Evolutionary conservation across 2,113 vertebrate species (phyloP).

Genomic region (Cavia aperea): DNA sequence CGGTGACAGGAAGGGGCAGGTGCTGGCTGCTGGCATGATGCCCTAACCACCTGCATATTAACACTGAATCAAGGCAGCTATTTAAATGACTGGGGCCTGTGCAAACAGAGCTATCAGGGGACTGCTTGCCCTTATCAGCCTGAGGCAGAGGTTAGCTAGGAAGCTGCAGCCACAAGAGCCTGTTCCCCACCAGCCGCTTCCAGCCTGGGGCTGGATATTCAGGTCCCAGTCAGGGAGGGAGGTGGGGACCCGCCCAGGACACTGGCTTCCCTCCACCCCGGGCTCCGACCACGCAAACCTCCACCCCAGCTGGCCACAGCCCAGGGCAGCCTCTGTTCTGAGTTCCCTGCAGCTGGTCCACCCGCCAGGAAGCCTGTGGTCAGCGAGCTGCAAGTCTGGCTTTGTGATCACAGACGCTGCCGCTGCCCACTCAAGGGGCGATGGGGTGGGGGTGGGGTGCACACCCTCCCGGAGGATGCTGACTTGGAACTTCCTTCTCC

Average conservation of each 20-base stretch:
- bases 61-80: conserved; percentile 48
- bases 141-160: not conserved
- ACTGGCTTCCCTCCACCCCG: not conserved
- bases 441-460: not conserved
- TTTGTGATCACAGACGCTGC: not conserved
- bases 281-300: not conserved
- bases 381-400: not conserved
- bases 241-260: not conserved
- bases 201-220: not conserved
- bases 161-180: not conserved
- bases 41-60: not conserved
- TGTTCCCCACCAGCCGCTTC: not conserved
- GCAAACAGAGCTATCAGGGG: conserved; percentile 56
- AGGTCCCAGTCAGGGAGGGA: not conserved
- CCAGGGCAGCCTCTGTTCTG: not conserved
- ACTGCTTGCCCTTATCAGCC: conserved; percentile 49
- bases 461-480: not conserved
- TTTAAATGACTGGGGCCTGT: conserved; percentile 48
- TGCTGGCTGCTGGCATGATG: conserved; percentile 28
- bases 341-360: not conserved
- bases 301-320: not conserved
- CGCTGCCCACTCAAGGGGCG: not conserved
- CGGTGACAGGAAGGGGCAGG: not conserved
- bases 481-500: not conserved
- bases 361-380: not conserved